Conservation (phyloP, 1,140 invertebrate species). For the Zeugodacus cucurbitae region DNA sequence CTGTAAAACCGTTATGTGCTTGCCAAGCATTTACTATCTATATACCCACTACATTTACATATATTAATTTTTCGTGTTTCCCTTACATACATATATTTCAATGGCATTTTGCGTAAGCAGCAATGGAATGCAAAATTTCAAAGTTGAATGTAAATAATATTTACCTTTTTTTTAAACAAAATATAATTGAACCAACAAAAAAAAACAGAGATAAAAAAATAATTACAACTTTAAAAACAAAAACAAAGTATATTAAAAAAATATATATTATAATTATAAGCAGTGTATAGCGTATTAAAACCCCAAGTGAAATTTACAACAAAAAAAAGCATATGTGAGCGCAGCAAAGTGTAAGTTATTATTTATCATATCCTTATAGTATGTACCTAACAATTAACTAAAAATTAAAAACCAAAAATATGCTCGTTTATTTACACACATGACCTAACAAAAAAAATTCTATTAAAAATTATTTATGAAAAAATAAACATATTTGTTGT, state of each 20-base stretch:
- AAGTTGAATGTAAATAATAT: constrained; percentile 27
- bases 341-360: background rate
- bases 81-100: constrained; percentile 29
- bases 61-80: constrained; percentile 1
- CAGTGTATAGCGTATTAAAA: background rate
- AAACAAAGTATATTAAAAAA: background rate
- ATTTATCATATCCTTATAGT: background rate
- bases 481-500: background rate
- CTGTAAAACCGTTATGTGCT: constrained; percentile 34
- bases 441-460: background rate
- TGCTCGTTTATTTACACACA: constrained; percentile 18
- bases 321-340: background rate
- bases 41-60: constrained; percentile 9
- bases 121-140: constrained; percentile 21
- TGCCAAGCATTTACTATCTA: constrained; percentile 34
- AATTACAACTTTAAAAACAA: background rate
- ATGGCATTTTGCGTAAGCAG: constrained; percentile 34
- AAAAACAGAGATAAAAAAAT: background rate
- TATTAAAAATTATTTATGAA: background rate
- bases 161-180: constrained; percentile 1
- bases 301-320: background rate
- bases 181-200: constrained; percentile 16
- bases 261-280: background rate
- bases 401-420: background rate
- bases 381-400: background rate